Base-by-base conservation (phyloP, 2,797 vertebrate genomes). In the Sebastes vulpes region DNA sequence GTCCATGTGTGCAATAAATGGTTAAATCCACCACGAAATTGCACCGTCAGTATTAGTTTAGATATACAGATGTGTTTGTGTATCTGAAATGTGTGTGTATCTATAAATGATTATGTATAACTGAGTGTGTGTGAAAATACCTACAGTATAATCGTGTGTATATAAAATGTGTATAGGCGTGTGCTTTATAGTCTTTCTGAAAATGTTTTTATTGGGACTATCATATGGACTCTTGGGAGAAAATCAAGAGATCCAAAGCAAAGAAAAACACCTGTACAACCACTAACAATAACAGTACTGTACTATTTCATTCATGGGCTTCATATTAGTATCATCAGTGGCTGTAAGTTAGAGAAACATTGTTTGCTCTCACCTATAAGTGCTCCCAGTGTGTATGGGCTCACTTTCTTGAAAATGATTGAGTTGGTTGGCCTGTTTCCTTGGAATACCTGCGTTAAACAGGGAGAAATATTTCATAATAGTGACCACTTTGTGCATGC, bases 401-500 rank as follows among this genome's bases (percentile, higher is more conserved):
- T 97, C 77, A 99, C 93, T 90, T 98, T 99, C 73, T 96, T 98
- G 94, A 99, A 99, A 88, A 99, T 42, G n/a, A 99, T 98, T 0
- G 98, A 99, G 89, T 96, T 99, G 60, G 98, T 99, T 75, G 99
- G 98, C 81, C 97, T 96, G 93, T 99, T 99, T 93, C 99, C 98
- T 94, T 98, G 97, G 92, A 99, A 99, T 70, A 99, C 98, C 99
- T 99, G 92, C 1, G 57, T 72, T 42, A 32, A 89, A 87, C 5
- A 65, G 48, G 21, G 2, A 23, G 4, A 83, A 18, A 79, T 5
- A 6, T 25, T 52, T 25, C 1, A 61, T 3, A 6, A 65, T 6
- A 12, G 6, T 38, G 6, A 70, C 6, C 16, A 20, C 10, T 16
- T 8, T 72, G 21, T 60, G 6, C 38, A 18, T 3, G 11, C 2